Evolutionary conservation across 2,113 vertebrate genomes (phyloP).

Genomic region (Apeltes quadracus): DNA sequence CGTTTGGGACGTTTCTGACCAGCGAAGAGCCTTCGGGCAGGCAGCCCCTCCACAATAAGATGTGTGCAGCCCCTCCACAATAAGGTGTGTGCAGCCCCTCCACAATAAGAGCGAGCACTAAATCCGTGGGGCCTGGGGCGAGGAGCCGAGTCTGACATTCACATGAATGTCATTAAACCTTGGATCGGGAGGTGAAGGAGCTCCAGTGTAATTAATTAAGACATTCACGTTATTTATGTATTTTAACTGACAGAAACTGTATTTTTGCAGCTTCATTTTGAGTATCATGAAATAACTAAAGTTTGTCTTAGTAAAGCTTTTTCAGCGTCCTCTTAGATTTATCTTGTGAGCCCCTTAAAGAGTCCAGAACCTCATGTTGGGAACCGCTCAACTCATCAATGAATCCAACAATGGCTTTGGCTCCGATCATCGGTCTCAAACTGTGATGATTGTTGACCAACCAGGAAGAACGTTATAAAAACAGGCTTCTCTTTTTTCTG

Average conservation of each 20-base stretch:
- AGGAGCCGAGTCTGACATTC: no score
- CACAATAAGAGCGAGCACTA: background rate
- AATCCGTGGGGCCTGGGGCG: no score
- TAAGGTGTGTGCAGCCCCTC: background rate
- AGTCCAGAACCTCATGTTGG: background rate
- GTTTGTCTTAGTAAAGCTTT: background rate
- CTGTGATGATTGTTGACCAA: slow-evolving; percentile 3
- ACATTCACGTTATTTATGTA: no score
- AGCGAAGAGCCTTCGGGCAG: no score
- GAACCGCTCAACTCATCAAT: background rate
- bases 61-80: no score
- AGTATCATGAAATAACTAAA: background rate
- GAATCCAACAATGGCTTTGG: background rate
- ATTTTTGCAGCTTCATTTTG: background rate
- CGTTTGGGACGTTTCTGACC: no score
- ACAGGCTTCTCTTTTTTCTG: slow-evolving; percentile 26
- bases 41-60: no score
- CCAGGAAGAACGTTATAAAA: background rate
- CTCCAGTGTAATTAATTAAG: no score
- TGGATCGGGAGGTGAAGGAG: background rate
- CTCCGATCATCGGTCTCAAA: background rate
- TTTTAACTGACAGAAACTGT: background rate
- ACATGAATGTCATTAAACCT: background rate
- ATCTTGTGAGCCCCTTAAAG: background rate
- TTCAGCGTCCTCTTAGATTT: background rate